phyloP scores from a whole-genome alignment of 2,113 vertebrate species.

The Heliornis fulica region DNA sequence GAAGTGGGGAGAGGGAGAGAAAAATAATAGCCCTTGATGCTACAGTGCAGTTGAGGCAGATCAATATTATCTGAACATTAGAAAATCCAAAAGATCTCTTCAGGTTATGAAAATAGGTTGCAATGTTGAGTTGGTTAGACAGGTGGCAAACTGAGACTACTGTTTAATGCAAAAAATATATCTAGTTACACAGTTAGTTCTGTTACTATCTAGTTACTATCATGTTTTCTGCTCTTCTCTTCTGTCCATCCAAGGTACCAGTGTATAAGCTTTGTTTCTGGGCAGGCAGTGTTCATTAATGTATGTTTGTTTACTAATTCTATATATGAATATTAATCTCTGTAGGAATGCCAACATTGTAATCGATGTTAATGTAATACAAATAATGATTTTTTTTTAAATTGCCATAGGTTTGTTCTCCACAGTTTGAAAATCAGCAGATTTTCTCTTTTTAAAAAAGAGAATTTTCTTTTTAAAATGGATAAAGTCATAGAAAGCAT shows the following conservation, averaged over 20 bases:
- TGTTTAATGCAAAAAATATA: constrained; percentile 24
- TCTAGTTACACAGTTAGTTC: constrained; percentile 14
- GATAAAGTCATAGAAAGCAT: not conserved
- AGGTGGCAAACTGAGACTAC: constrained; percentile 68
- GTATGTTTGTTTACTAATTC: not conserved
- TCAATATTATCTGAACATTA: not conserved
- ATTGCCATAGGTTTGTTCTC: not conserved
- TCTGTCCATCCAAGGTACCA: not conserved
- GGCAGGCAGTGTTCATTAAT: not conserved
- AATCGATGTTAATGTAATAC: not conserved
- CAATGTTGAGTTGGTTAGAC: constrained; percentile 54
- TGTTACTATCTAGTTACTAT: not conserved
- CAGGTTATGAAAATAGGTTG: constrained; percentile 35
- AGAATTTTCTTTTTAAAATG: not conserved
- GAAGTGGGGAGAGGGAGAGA: not conserved
- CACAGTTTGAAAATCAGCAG: not conserved
- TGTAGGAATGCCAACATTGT: not conserved
- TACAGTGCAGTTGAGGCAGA: not conserved
- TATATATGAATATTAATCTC: not conserved
- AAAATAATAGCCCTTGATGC: rapidly evolving
- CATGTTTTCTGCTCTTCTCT: not conserved
- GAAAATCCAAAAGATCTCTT: not conserved
- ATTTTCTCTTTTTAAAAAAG: too few relatives aligned
- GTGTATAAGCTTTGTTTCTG: not conserved
- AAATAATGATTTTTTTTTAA: too few relatives aligned